Percentiles rank a stretch among this genome's conserved stretches.
Evolutionary conservation across 2,113 vertebrate species (phyloP).

Genomic region (Cavia porcellus): DNA sequence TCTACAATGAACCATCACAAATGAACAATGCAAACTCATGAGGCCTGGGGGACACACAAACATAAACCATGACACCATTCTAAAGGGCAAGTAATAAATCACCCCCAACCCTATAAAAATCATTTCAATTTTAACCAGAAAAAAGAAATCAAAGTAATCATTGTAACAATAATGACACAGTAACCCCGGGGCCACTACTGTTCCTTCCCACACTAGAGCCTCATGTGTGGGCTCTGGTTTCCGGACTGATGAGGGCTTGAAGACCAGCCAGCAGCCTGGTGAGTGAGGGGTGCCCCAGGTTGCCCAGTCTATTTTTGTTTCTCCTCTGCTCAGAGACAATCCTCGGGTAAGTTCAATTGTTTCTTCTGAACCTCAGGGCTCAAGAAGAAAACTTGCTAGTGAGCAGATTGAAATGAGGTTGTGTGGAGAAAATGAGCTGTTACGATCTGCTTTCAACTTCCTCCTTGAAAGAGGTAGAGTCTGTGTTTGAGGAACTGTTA

Average conservation of each 20-base stretch:
- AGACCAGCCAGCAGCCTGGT: background rate
- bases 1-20: too few relatives aligned
- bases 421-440: background rate
- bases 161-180: background rate
- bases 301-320: slow-evolving; percentile 40
- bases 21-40: too few relatives aligned
- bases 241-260: background rate
- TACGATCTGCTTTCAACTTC: background rate
- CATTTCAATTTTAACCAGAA: background rate
- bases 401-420: background rate
- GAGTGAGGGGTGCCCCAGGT: background rate
- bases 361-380: slow-evolving; percentile 22
- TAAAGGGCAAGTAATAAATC: slow-evolving; percentile 2
- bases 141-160: slow-evolving; percentile 4
- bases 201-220: background rate
- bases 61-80: background rate
- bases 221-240: background rate
- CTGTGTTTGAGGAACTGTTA: slow-evolving; percentile 10
- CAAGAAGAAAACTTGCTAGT: slow-evolving; percentile 20
- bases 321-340: slow-evolving; percentile 18
- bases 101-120: slow-evolving; percentile 21
- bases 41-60: too few relatives aligned
- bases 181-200: background rate
- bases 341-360: background rate
- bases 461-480: background rate